Base-by-base conservation (phyloP, 2,888 invertebrate genomes). In the Drosophila paramelanica region DNA sequence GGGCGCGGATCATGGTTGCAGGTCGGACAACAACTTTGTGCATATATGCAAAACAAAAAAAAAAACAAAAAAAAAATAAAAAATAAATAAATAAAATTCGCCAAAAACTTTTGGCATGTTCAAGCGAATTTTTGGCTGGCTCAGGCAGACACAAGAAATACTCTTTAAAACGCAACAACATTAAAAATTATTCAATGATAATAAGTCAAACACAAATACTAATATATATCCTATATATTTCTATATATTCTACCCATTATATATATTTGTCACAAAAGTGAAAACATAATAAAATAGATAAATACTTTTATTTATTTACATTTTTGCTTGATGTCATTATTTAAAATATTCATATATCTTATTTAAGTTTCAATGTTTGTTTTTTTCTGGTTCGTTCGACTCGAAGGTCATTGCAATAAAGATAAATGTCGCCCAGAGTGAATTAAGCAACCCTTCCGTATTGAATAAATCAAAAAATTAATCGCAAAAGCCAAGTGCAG, bases 371-470 rank as follows among this genome's bases (percentile, higher is more conserved):
- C 11, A 10, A 33, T 0, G 1, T 4, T 33, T 3, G 3, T 13
- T 5, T 36, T 36, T 36, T 3, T 7, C 6, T 31, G 31, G 36
- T 36, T 13, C 11, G 36, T 36, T 5, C 13, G 13, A 7, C 7
- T 31, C 7, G 14, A 17, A 17, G 50, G 25, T 14, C 13, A 14
- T 36, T 49, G 43, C 49, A 62, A 60, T 82, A 74, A 88, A 83
- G 73, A 85, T 10, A 31, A 31, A 31, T 10, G 31, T 10, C 10
- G 31, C 31, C 10, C 31, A 10, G 10, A 31, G 3, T 31, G 67
- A 77, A 83, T 89, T 87, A 88, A 89, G 81, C 89, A 90, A 90
- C 91, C 90, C 91, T 91, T 90, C 90, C 90, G 91, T 78, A 79
- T 58, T 65, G 20, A 64, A 90, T 91, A 91, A 90, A 90, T 91